Conservation (phyloP, 2,113 vertebrate species). For the Tichodroma muraria region DNA sequence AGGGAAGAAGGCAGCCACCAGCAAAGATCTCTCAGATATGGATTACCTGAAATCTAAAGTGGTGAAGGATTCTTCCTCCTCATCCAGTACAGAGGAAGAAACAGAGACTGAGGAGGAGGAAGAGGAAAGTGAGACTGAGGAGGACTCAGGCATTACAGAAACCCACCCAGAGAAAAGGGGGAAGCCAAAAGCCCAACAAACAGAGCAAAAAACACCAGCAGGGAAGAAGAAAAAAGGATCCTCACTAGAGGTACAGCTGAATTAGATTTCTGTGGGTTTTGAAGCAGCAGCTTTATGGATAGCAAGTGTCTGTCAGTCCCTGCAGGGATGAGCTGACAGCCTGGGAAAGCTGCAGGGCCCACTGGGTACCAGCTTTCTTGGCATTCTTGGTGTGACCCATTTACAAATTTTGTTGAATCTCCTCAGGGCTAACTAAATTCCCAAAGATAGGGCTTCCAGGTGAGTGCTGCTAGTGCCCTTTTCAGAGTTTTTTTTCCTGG, state of each 20-base stretch:
- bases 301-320: background rate
- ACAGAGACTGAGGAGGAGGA: background rate
- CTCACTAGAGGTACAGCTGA: background rate
- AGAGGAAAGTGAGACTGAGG: background rate
- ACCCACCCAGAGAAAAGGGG: background rate
- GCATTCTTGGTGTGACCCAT: background rate
- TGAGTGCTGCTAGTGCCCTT: background rate
- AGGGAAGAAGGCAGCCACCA: slow-evolving; percentile 42
- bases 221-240: background rate
- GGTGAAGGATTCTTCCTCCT: slow-evolving; percentile 54
- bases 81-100: slow-evolving; percentile 43
- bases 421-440: background rate
- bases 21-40: slow-evolving; percentile 84
- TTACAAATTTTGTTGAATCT: background rate
- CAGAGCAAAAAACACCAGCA: background rate
- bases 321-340: background rate
- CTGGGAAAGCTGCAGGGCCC: background rate
- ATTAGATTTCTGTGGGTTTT: background rate
- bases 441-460: background rate
- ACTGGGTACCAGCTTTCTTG: background rate
- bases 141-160: background rate
- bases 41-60: slow-evolving; percentile 93
- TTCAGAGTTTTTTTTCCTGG: background rate
- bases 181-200: background rate
- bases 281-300: background rate